Base-by-base conservation (phyloP, 2,888 invertebrate species). In the Mantis religiosa region DNA sequence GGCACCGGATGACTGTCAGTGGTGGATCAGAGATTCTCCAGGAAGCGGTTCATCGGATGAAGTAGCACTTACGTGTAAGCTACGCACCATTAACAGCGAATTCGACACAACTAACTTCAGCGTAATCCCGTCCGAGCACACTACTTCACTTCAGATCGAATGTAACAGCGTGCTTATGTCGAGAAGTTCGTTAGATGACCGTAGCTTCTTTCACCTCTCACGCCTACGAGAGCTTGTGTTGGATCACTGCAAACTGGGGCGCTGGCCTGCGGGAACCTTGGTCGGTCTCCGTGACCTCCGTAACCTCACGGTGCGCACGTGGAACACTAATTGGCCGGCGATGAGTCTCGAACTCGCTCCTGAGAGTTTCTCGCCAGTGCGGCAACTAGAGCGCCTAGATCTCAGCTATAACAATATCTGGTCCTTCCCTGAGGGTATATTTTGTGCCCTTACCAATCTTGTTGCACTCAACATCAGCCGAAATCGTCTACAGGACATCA, bases 401-500 rank as follows among this genome's bases (percentile, higher is more conserved):
- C 94, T 98, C 91, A 97, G 97, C 92, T 96, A 96, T 92, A 98
- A 98, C 93, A 98, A 98, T 93, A 97, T 98, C 92, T 97, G 97
- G 97, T 97, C 97, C 88, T 95, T 98, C 92, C 97, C 98, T 34
- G 97, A 97, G 92, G 96, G 96, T 92, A 94, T 97, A 90, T 98
- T 98, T 93, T 98, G 98, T 92, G 96, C 97, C 6, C 93, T 98
- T 91, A 96, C 96, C 82, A 97, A 97, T 92, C 94, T 98, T 91
- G 96, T 97, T 90, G 95, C 95, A 90, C 94, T 98, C 91, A 98
- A 98, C 93, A 96, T 98, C 91, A 98, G 98, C 90, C 96, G 96
- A 91, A 98, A 98, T 93, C 95, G 97, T 91, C 94, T 98, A 90
- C 98, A 98, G 94, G 98, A 98, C 92, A 96, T 98, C 84, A 96